Percentiles rank a stretch among this genome's conserved stretches.
These are phyloP conservation scores for Drosophila robusta DNA, from an alignment of 2,888 invertebrate genomes.

Conservation along the genomic window DNA sequence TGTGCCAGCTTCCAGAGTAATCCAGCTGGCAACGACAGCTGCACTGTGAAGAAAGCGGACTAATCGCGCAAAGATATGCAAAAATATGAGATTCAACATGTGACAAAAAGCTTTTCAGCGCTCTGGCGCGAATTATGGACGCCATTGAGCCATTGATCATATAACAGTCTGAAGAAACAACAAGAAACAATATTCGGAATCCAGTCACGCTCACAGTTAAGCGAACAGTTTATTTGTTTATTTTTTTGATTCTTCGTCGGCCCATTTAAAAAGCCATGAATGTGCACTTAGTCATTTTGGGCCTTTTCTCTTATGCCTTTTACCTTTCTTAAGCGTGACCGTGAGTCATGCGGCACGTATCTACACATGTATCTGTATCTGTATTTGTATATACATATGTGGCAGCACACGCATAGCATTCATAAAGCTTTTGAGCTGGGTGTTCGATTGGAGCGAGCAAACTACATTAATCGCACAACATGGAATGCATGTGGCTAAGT, in stretches of 20 bases:
- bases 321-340: conserved; percentile 56
- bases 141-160: conserved; percentile 22
- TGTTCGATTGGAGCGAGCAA: conserved; percentile 1
- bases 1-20: conserved; percentile 13
- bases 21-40: background rate
- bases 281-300: conserved; percentile 74
- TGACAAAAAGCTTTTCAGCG: conserved; percentile 41
- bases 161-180: conserved; percentile 19
- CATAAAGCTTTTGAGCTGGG: conserved; percentile 21
- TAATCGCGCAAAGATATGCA: conserved; percentile 19
- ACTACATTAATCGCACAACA: conserved; percentile 12
- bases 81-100: conserved; percentile 15
- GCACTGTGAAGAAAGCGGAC: conserved; percentile 6
- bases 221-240: conserved; percentile 45
- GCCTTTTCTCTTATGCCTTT: conserved; percentile 50
- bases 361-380: conserved; percentile 10
- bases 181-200: conserved; percentile 30
- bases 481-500: conserved; percentile 23
- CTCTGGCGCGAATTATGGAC: conserved; percentile 47
- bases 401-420: conserved; percentile 34
- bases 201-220: conserved; percentile 56
- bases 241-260: conserved; percentile 42
- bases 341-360: conserved; percentile 62
- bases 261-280: conserved; percentile 74
- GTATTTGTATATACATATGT: conserved; percentile 9